A percentile compares a stretch with the other conserved stretches of the same genome.
Conservation (phyloP, 2,113 vertebrate genomes). For the Xenopus borealis region DNA sequence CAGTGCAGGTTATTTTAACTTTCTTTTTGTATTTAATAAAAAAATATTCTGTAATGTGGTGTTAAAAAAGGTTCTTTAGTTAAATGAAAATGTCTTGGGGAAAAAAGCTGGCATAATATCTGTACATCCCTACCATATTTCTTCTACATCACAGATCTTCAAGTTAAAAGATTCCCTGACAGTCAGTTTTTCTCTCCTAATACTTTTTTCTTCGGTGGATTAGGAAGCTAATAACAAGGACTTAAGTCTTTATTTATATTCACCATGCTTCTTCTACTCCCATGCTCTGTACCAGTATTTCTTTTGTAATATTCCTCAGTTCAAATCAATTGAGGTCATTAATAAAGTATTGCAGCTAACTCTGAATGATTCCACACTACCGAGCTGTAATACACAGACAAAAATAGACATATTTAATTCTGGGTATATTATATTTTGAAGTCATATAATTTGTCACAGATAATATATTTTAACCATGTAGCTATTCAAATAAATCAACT, state of each 20-base stretch:
- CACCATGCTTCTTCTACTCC: slow-evolving; percentile 6
- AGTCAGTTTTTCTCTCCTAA: slow-evolving; percentile 21
- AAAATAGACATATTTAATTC: slow-evolving; percentile 1
- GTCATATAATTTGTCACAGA: slow-evolving; percentile 1
- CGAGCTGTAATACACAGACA: background rate
- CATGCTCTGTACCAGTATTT: background rate
- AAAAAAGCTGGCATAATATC: background rate
- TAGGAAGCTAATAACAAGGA: slow-evolving; percentile 28
- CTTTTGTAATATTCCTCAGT: slow-evolving; percentile 27
- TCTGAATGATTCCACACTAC: slow-evolving; percentile 7
- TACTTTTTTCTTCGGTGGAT: slow-evolving; percentile 19
- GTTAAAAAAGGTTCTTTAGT: background rate
- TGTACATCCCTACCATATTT: background rate
- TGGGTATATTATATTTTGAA: background rate
- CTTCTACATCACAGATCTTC: background rate
- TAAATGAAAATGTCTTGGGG: background rate
- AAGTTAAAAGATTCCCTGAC: slow-evolving; percentile 3
- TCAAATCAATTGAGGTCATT: slow-evolving; percentile 23
- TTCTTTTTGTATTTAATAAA: background rate
- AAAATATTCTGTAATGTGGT: too few species aligned
- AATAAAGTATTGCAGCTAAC: slow-evolving; percentile 7
- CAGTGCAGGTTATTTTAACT: too few species aligned
- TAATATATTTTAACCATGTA: background rate
- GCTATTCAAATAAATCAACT: background rate
- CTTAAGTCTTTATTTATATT: slow-evolving; percentile 39